A percentile compares a stretch with the other conserved stretches of the same genome.
phyloP scores from a whole-genome alignment of 1,140 invertebrate genomes.

The Eriosoma lanigerum region DNA sequence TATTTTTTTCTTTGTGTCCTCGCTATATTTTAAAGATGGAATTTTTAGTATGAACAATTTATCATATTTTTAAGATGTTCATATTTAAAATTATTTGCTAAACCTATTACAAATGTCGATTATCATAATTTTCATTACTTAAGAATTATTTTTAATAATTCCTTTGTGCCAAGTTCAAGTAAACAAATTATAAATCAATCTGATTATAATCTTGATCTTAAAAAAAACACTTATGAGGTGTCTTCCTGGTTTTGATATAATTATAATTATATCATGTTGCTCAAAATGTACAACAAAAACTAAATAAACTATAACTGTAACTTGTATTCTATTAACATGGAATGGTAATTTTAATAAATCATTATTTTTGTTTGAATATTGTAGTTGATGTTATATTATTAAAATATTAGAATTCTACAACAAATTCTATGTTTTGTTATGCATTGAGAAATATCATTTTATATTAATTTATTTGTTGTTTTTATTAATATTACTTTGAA shows the following conservation, averaged over 20 bases:
- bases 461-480: not conserved
- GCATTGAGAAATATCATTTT: not conserved
- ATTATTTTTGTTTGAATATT: not conserved
- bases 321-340: not conserved
- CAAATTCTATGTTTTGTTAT: slow-evolving; percentile 21
- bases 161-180: slow-evolving; percentile 6
- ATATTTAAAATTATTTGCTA: too few species aligned
- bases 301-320: too few species aligned
- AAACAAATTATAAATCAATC: not conserved
- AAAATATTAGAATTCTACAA: not conserved
- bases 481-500: not conserved
- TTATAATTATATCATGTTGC: not conserved
- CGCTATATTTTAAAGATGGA: too few species aligned
- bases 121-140: too few species aligned
- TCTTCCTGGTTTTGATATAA: slow-evolving; percentile 1
- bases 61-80: too few species aligned
- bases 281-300: slow-evolving; percentile 20
- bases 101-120: too few species aligned
- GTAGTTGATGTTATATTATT: not conserved
- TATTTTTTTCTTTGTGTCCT: too few species aligned
- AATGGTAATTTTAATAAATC: not conserved
- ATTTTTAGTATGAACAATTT: too few species aligned
- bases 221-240: not conserved
- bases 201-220: not conserved
- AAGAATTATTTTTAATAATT: not conserved